Conservation (phyloP, 2,113 vertebrate species). For the Poeciliopsis occidentalis region DNA sequence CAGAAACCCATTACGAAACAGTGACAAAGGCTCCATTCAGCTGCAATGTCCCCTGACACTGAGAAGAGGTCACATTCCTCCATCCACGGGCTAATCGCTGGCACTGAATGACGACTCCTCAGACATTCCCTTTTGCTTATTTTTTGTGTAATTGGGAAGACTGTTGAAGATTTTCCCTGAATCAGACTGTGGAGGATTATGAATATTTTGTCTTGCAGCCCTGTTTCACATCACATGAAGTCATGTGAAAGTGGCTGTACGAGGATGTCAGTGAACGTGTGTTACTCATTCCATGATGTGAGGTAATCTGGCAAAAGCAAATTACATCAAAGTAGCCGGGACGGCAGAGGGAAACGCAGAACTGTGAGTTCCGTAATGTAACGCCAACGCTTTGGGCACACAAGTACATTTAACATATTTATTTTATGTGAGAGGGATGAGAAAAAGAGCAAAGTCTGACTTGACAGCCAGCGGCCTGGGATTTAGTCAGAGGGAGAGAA, state of each 20-base stretch:
- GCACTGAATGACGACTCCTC: constrained; percentile 27
- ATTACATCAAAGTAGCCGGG: constrained; percentile 18
- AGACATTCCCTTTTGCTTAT: neutral
- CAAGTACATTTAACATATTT: neutral
- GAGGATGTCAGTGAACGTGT: constrained; percentile 19
- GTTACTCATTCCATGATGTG: constrained; percentile 29
- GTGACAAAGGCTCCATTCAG: constrained; percentile 67
- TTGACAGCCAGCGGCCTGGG: neutral
- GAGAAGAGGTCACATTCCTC: constrained; percentile 67
- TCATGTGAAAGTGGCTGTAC: constrained; percentile 46
- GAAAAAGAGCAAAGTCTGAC: neutral
- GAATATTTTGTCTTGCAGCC: constrained; percentile 36
- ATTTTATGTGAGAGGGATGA: neutral
- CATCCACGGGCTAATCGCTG: constrained; percentile 45
- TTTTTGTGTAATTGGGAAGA: constrained; percentile 36
- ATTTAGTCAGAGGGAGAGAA: neutral
- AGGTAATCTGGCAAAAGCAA: constrained; percentile 4
- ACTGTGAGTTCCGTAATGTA: neutral
- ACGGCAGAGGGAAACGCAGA: constrained; percentile 8
- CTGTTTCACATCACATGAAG: constrained; percentile 42
- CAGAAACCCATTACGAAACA: constrained; percentile 30
- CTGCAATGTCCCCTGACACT: constrained; percentile 55
- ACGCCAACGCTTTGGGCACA: neutral
- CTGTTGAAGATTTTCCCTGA: constrained; percentile 17
- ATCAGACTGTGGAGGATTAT: constrained; percentile 24